Evolutionary conservation across 2,888 invertebrate species (phyloP).

Genomic region (Drosophila ustulata): DNA sequence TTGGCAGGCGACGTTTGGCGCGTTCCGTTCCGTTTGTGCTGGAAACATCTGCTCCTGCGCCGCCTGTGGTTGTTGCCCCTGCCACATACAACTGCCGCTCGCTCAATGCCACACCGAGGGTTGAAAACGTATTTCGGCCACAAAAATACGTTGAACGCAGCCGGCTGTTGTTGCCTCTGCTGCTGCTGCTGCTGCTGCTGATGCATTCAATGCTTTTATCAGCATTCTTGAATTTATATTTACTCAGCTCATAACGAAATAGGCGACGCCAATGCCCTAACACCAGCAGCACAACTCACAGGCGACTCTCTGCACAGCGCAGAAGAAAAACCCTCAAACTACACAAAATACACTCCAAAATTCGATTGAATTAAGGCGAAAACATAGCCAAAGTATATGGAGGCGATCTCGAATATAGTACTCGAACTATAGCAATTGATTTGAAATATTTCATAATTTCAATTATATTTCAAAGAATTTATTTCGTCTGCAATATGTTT

Average conservation of each 20-base stretch:
- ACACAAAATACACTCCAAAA: neutral
- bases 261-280: constrained; percentile 34
- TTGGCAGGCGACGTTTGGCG: constrained; percentile 76
- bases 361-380: neutral
- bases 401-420: neutral
- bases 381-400: neutral
- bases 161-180: constrained; percentile 67
- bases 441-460: too few species aligned
- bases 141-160: constrained; percentile 53
- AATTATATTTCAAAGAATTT: too few species aligned
- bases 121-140: constrained; percentile 66
- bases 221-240: constrained; percentile 66
- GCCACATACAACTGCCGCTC: constrained; percentile 6
- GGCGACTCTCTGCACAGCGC: neutral
- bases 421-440: too few species aligned
- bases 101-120: constrained; percentile 51
- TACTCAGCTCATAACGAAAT: constrained; percentile 24
- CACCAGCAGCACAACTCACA: neutral
- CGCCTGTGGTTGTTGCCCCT: constrained; percentile 7
- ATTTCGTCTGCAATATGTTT: too few species aligned
- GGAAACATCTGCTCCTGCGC: constrained; percentile 83
- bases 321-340: neutral
- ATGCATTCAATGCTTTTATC: constrained; percentile 64
- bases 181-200: neutral
- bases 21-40: constrained; percentile 74